Base-by-base conservation (phyloP, 2,113 vertebrate species). In the Nothoprocta perdicaria region DNA sequence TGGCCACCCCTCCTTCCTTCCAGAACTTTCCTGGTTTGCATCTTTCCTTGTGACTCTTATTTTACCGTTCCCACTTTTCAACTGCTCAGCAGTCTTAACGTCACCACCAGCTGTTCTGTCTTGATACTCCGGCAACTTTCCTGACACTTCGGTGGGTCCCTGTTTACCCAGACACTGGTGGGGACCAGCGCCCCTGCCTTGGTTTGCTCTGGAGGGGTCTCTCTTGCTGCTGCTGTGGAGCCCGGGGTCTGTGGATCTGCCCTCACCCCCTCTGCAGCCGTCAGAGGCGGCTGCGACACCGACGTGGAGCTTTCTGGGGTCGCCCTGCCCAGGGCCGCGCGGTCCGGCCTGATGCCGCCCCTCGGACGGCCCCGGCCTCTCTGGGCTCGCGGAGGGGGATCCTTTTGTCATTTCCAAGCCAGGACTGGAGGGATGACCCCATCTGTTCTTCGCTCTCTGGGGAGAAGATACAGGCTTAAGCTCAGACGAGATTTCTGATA, bases 351-450 rank as follows among this genome's bases (percentile, higher is more conserved):
- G 26, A 84, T 89, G 95, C 43, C 8, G 78, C 21, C 91, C 93
- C 97, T 92, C 97, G 6, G 74, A 52, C 80, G 67, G 40, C 21
- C 86, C 80, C 10, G 81, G 18, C 94, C 96, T 98, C 63, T 89
- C 94, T 35, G 98, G 98, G 92, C 98, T 98, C 4, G 93, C 86
- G 40, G 97, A 95, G 93, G 97, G 88, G 31, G 96, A 98, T 96
- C 94, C 86, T 67, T 86, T 96, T 86, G 87, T 81, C 71, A 89
- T 86, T 77, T 94, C 89, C 46, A 94, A 96, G 78, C 80, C 87
- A 12, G 92, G 95, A 57, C 89, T 94, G 79, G 63, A 92, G 72
- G 95, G 92, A 81, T 46, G 84, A 85, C 95, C 97, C 97, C 90
- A 93, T 86, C 95, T 96, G 66, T 41, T 95, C 97, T 91, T 85